Evolutionary conservation across 2,888 invertebrate species (phyloP), one percentile per base, ranked within the genome.

Genomic region (Dioctria rufipes): DNA sequence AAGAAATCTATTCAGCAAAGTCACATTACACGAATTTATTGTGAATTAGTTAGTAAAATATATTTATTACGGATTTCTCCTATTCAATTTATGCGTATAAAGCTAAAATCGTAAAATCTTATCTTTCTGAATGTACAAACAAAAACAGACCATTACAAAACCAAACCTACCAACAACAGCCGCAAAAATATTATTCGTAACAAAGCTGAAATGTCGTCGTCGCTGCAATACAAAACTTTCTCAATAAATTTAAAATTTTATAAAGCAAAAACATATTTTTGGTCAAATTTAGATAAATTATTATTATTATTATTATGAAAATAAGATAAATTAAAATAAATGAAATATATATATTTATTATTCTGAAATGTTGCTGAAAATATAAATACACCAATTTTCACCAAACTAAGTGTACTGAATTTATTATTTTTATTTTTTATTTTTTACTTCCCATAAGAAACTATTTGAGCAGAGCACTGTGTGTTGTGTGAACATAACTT

Each of bases 61-160:
- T 4, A 67, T 66, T 43, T 42, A 25, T 6, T 13, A 67, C 13
- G 3, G n/a, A 66, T 46, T 67, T 49, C 42, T 6, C 37, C n/a
- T 71, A 71, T 5, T 39, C 54, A 71, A 13, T 49, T 51, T 25
- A 63, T 37, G 13, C 39, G n/a, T 8, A 67, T 49, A 5, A 51
- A 51, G 4, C 46, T 49, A 71, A 71, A 25, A 71, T 58, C n/a
- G n/a, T n/a, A n/a, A n/a, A n/a, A n/a, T n/a, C n/a, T n/a, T n/a
- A n/a, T n/a, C n/a, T 51, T 11, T 67, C 67, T 71, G 37, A 71
- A 71, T 49, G 71, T 71, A 71, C 71, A 71, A 71, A 71, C 71
- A 58, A 11, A 58, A 25, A 58, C 11, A 51, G 25, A 58, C 25
- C 58, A 58, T 5, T 58, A 51, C 51, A 51, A 51, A 58, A 58